These are phyloP conservation scores for Brachyopa scutellaris DNA, from an alignment of 2,888 invertebrate genomes.

Conservation along the genomic window DNA sequence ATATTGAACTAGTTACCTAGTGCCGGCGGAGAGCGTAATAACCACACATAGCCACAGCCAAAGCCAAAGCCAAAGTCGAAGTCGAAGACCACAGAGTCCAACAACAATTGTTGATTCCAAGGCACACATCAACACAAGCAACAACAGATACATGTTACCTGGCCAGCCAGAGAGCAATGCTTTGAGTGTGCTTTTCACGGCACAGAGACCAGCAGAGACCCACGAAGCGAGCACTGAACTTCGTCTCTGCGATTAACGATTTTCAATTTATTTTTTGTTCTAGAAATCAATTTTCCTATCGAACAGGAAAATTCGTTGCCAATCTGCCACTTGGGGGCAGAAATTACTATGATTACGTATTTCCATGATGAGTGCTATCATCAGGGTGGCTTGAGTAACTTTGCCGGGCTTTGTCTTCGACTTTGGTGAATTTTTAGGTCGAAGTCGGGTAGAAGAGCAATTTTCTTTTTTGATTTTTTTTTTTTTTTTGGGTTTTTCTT, in stretches of 20 bases:
- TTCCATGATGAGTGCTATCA: constrained; percentile 53
- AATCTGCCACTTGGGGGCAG: constrained; percentile 30
- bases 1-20: constrained; percentile 82
- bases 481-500: background rate
- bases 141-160: constrained; percentile 53
- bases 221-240: background rate
- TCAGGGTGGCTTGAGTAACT: constrained; percentile 29
- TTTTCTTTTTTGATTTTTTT: constrained; percentile 21
- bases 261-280: constrained; percentile 40
- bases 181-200: constrained; percentile 41
- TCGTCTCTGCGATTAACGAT: background rate
- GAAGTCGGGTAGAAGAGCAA: constrained; percentile 3
- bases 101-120: constrained; percentile 51
- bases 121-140: constrained; percentile 60
- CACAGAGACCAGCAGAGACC: too few relatives aligned
- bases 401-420: constrained; percentile 1
- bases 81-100: constrained; percentile 21
- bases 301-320: constrained; percentile 6
- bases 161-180: constrained; percentile 37
- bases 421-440: constrained; percentile 28
- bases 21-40: constrained; percentile 75
- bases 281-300: constrained; percentile 56
- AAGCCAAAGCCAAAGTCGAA: background rate
- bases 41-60: constrained; percentile 53
- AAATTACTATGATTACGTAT: constrained; percentile 67